These are phyloP conservation scores for Mormyrus iriodes DNA, from an alignment of 2,113 vertebrate species.

Conservation along the genomic window DNA sequence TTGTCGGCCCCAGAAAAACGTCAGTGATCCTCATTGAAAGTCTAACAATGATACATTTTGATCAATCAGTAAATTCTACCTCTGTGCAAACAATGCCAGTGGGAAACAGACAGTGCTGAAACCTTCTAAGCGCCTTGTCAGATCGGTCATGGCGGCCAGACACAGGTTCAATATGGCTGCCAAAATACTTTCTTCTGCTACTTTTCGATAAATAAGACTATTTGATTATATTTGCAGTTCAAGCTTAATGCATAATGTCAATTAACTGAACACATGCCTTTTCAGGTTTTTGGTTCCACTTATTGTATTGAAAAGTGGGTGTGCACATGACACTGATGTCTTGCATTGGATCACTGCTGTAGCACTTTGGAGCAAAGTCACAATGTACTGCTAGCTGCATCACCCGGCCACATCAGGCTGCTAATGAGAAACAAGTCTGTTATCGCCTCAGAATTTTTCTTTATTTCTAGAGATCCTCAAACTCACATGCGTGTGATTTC, in stretches of 20 bases:
- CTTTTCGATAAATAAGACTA: background rate
- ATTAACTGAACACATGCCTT: background rate
- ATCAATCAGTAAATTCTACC: background rate
- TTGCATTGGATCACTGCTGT: background rate
- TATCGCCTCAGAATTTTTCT: background rate
- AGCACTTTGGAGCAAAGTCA: background rate
- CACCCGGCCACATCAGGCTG: background rate
- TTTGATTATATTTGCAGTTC: background rate
- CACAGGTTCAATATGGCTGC: background rate
- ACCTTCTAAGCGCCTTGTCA: background rate
- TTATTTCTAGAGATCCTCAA: background rate
- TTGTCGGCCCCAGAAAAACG: background rate
- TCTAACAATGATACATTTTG: background rate
- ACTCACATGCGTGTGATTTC: background rate
- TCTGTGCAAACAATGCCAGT: background rate
- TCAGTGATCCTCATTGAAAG: background rate
- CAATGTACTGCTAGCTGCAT: background rate
- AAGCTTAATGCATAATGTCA: background rate
- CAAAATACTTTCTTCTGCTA: background rate
- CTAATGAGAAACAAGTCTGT: background rate
- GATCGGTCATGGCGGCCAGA: background rate
- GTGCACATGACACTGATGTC: background rate
- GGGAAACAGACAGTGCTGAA: background rate
- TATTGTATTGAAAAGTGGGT: background rate
- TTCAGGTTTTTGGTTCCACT: background rate